Evolutionary conservation across 2,888 invertebrate species (phyloP).

Genomic region (Dione juno): DNA sequence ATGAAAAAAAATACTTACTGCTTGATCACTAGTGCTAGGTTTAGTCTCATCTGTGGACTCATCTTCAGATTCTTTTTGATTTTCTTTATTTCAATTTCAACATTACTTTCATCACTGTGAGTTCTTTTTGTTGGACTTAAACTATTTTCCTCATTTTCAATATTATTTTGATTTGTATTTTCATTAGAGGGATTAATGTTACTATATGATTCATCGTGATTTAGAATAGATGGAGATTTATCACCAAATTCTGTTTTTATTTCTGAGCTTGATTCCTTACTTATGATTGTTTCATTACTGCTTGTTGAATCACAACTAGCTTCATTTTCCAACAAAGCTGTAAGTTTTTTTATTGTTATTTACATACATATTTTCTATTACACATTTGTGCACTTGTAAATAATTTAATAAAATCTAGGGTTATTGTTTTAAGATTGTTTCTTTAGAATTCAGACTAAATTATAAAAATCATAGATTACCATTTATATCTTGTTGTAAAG

Average conservation of each 20-base stretch:
- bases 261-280: background rate
- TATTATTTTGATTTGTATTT: constrained; percentile 3
- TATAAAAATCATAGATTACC: constrained; percentile 15
- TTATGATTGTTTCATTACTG: constrained; percentile 7
- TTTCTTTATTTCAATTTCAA: constrained; percentile 54
- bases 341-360: background rate
- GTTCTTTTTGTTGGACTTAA: constrained; percentile 53
- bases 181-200: constrained; percentile 14
- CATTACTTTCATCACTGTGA: constrained; percentile 48
- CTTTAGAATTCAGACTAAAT: too few species aligned
- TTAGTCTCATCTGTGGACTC: constrained; percentile 1
- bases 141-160: constrained; percentile 9
- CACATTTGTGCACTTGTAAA: too few species aligned
- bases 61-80: constrained; percentile 49
- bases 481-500: constrained; percentile 16
- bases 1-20: constrained; percentile 21
- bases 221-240: constrained; percentile 27
- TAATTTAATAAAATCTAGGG: too few species aligned
- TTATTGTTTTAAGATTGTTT: too few species aligned
- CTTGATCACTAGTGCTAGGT: constrained; percentile 35
- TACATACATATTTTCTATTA: too few species aligned
- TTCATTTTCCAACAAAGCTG: constrained; percentile 8
- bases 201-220: constrained; percentile 4
- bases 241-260: constrained; percentile 6
- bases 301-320: background rate